These are phyloP conservation scores for Crotalus helleri DNA, from an alignment of 2,113 vertebrate species.

Conservation along the genomic window DNA sequence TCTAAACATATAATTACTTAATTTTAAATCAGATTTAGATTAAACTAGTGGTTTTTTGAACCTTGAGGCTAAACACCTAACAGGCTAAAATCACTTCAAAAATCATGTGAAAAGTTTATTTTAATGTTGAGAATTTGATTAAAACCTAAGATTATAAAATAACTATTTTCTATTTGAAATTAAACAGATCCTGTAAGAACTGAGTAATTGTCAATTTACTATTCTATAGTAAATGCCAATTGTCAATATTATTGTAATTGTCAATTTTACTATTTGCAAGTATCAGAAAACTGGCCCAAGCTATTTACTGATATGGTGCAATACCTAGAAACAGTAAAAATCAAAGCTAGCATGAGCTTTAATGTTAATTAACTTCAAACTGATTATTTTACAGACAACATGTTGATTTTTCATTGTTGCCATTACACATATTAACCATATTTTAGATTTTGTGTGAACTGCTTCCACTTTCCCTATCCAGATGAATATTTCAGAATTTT, in stretches of 20 bases:
- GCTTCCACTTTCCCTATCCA: constrained; percentile 62
- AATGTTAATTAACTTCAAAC: constrained; percentile 10
- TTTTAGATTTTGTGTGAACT: constrained; percentile 65
- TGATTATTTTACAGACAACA: background rate
- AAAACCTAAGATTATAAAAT: constrained; percentile 24
- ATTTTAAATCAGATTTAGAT: background rate
- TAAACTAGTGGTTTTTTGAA: background rate
- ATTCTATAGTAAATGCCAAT: too few relatives aligned
- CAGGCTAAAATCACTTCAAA: background rate
- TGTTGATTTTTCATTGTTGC: constrained; percentile 56
- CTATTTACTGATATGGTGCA: constrained; percentile 11
- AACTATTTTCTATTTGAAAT: constrained; percentile 29
- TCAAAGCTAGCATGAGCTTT: constrained; percentile 43
- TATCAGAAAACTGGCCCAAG: background rate
- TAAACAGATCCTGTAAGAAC: constrained; percentile 21
- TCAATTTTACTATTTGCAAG: constrained; percentile 6
- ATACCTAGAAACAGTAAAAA: constrained; percentile 40
- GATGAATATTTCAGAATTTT: constrained; percentile 70
- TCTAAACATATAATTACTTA: background rate
- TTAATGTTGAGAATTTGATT: background rate
- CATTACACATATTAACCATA: constrained; percentile 65
- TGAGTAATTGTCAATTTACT: constrained; percentile 17
- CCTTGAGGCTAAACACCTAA: background rate
- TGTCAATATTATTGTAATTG: background rate
- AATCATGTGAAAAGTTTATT: background rate